Conservation (phyloP, 2,888 invertebrate genomes). For the Polyommatus icarus region DNA sequence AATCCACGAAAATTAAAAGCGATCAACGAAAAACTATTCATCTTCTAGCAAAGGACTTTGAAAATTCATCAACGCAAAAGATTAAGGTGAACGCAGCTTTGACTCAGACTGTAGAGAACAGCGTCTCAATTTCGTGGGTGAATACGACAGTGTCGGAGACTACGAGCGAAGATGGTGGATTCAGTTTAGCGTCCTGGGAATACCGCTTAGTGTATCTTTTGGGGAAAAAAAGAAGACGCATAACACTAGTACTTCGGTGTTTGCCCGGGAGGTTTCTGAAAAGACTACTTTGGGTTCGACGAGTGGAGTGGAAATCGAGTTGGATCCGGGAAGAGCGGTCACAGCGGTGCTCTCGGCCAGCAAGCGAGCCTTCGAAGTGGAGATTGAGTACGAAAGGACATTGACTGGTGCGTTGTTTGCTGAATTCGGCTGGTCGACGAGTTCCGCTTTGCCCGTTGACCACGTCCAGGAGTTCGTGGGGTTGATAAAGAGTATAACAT, state of each 20-base stretch:
- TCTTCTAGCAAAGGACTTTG: neutral
- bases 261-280: neutral
- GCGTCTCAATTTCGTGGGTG: neutral
- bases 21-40: neutral
- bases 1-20: neutral
- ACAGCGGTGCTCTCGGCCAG: too few species aligned
- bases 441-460: too few species aligned
- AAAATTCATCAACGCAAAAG: neutral
- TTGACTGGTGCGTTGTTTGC: too few species aligned
- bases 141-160: neutral
- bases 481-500: too few species aligned
- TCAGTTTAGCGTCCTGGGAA: neutral
- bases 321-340: too few species aligned
- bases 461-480: too few species aligned
- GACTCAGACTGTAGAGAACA: neutral
- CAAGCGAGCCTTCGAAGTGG: too few species aligned
- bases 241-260: neutral
- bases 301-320: neutral
- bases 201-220: neutral
- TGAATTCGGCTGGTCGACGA: too few species aligned
- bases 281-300: neutral
- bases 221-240: neutral
- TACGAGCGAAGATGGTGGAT: neutral
- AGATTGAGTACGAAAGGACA: too few species aligned
- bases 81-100: neutral